These are phyloP conservation scores for Acanthochromis polyacanthus DNA, from an alignment of 2,113 vertebrate genomes.

Conservation along the genomic window DNA sequence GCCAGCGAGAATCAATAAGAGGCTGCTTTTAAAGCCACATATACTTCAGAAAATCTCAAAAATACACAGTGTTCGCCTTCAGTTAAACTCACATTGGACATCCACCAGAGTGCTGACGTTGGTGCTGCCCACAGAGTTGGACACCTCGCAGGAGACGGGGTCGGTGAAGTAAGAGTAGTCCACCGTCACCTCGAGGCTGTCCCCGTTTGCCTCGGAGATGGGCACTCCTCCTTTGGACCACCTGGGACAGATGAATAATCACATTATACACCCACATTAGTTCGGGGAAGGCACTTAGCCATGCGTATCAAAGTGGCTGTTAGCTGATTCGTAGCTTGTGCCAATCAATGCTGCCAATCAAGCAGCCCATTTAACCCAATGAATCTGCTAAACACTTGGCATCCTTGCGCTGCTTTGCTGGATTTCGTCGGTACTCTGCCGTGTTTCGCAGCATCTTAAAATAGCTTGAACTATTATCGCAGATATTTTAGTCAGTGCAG, in stretches of 20 bases:
- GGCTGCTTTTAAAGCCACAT: constrained; percentile 24
- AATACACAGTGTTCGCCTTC: neutral
- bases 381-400: constrained; percentile 23
- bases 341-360: constrained; percentile 71
- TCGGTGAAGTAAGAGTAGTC: constrained; percentile 93
- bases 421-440: neutral
- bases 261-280: constrained; percentile 57
- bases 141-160: constrained; percentile 92
- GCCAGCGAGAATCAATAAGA: constrained; percentile 44
- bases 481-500: neutral
- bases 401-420: constrained; percentile 8
- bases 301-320: constrained; percentile 64
- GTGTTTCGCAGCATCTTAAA: constrained; percentile 14
- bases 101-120: constrained; percentile 93
- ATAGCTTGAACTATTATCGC: neutral
- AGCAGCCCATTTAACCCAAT: constrained; percentile 39
- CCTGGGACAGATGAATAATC: constrained; percentile 75
- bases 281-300: constrained; percentile 50
- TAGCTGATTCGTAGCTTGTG: constrained; percentile 68
- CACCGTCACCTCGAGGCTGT: constrained; percentile 89
- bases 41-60: constrained; percentile 1
- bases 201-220: constrained; percentile 89
- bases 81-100: constrained; percentile 88
- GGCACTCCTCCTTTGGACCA: constrained; percentile 92
- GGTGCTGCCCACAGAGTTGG: constrained; percentile 92